phyloP scores from a whole-genome alignment of 1,140 invertebrate species.

The Trichonephila clavata region DNA sequence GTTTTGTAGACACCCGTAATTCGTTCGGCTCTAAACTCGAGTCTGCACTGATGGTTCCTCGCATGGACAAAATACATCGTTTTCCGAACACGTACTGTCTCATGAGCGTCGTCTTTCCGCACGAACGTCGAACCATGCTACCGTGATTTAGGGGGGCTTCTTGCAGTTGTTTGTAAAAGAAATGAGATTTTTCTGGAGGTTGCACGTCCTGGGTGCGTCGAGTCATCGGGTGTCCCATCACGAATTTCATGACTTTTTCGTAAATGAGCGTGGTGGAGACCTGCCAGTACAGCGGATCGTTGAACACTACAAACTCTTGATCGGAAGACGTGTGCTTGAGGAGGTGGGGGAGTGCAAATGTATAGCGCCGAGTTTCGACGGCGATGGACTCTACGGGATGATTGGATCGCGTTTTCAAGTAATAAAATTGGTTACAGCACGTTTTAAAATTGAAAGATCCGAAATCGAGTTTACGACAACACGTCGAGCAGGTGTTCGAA shows the following conservation, averaged over 20 bases:
- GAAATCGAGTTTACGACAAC: background rate
- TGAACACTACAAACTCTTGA: constrained; percentile 48
- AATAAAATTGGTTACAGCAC: constrained; percentile 55
- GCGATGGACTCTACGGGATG: constrained; percentile 14
- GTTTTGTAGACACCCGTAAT: background rate
- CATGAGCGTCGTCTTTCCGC: constrained; percentile 37
- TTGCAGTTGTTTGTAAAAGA: constrained; percentile 39
- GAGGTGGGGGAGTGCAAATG: background rate
- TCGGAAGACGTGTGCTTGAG: background rate
- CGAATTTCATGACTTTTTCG: constrained; percentile 52
- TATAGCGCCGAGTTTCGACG: background rate
- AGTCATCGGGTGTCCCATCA: background rate
- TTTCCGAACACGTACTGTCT: constrained; percentile 53
- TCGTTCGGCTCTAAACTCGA: constrained; percentile 2
- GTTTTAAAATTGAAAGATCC: background rate
- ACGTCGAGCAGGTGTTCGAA: background rate
- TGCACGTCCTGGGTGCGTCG: background rate
- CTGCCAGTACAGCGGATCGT: constrained; percentile 60
- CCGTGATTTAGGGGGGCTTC: constrained; percentile 50
- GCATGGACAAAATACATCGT: constrained; percentile 32
- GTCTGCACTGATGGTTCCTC: constrained; percentile 50
- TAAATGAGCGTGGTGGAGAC: constrained; percentile 7
- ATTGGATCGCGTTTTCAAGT: background rate
- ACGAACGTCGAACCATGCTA: background rate
- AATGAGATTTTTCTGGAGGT: background rate